These are phyloP conservation scores for Dryoscopus gambensis DNA, from an alignment of 2,113 vertebrate species.

Conservation along the genomic window DNA sequence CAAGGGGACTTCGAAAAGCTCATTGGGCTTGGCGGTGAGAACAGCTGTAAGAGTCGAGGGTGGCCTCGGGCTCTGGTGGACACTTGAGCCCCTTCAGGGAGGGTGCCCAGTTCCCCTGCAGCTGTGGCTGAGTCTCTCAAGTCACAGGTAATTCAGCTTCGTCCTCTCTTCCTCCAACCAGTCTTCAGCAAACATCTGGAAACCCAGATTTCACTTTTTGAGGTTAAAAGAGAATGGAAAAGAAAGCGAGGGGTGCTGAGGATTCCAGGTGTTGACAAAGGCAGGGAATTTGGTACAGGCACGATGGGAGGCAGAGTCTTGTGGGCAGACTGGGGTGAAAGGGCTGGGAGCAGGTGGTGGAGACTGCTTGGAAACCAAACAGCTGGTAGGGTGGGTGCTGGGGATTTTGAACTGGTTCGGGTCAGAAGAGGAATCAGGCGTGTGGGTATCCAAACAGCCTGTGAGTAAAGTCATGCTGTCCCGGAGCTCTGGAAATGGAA, in stretches of 20 bases:
- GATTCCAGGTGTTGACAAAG: fast-evolving
- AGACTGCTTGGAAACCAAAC: background rate
- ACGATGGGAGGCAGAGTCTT: background rate
- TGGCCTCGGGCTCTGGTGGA: background rate
- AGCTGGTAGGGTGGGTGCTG: background rate
- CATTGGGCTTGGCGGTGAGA: background rate
- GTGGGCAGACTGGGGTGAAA: background rate
- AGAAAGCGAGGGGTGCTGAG: background rate
- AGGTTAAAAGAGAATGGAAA: background rate
- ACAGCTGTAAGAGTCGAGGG: background rate
- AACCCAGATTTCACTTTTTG: fast-evolving
- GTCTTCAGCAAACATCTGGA: background rate
- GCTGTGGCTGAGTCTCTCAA: background rate
- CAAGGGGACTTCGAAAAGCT: background rate
- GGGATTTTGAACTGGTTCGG: background rate
- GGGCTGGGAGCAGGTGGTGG: background rate
- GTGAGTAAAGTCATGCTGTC: background rate
- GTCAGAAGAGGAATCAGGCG: background rate
- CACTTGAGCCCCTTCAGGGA: fast-evolving
- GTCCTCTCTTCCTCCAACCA: background rate
- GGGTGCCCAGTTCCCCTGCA: background rate
- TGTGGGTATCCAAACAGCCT: background rate
- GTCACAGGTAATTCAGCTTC: background rate
- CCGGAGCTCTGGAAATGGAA: background rate
- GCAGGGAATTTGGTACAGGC: background rate